Percentiles rank a stretch among this genome's conserved stretches.
phyloP scores from a whole-genome alignment of 2,888 invertebrate genomes.

The Microchrysa polita region DNA sequence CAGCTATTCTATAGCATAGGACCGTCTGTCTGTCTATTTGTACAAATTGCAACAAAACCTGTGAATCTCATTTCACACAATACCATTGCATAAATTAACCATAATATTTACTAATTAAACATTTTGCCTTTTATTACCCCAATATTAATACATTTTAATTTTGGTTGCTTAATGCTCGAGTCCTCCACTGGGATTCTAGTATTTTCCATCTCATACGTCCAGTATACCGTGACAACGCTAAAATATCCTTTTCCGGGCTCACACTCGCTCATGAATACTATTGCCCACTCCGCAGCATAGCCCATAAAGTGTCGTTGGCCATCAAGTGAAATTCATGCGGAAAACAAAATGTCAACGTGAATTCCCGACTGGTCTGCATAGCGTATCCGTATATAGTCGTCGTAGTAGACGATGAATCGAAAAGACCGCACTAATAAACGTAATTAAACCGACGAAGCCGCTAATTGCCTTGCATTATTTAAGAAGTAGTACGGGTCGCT shows the following conservation, averaged over 20 bases:
- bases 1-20: no score
- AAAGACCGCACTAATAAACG: slow-evolving; percentile 41
- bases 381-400: no score
- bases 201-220: neutral
- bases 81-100: neutral
- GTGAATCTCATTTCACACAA: no score
- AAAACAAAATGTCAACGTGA: neutral
- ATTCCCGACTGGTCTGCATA: no score
- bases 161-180: no score
- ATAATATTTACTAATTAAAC: neutral
- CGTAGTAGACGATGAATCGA: neutral
- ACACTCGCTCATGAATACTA: neutral
- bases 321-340: neutral
- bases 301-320: neutral
- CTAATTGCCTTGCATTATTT: slow-evolving; percentile 45
- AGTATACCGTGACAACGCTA: neutral
- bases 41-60: no score
- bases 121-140: neutral
- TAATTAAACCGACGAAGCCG: slow-evolving; percentile 43
- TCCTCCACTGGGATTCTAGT: neutral
- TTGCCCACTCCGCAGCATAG: neutral
- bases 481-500: slow-evolving; percentile 25
- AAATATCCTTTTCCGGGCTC: neutral
- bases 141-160: neutral
- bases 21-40: no score